Evolutionary conservation across 2,888 invertebrate genomes (phyloP).

Genomic region (Calameuta idolon): DNA sequence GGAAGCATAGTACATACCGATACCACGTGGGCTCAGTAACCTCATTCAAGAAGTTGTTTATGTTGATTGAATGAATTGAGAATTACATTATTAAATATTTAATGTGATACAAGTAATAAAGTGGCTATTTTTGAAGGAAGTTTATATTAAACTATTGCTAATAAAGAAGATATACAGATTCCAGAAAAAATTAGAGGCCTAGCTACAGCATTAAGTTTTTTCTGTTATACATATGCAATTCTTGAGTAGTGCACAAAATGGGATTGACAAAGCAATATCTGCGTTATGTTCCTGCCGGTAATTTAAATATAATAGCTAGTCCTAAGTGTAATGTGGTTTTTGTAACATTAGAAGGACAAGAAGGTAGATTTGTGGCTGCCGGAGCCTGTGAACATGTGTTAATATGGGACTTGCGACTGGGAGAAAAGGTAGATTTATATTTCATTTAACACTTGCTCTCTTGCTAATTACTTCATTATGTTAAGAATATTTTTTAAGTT

Average conservation of each 20-base stretch:
- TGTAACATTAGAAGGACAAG: constrained; percentile 80
- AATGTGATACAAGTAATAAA: background rate
- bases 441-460: constrained; percentile 12
- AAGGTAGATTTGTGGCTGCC: constrained; percentile 88
- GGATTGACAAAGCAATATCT: constrained; percentile 95
- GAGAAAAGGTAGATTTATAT: constrained; percentile 75
- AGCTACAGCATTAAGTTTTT: background rate
- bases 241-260: constrained; percentile 69
- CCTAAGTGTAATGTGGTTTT: constrained; percentile 83
- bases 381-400: constrained; percentile 94
- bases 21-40: background rate
- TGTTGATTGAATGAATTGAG: background rate
- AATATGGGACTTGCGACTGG: constrained; percentile 92
- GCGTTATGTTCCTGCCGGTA: constrained; percentile 84
- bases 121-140: background rate
- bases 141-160: background rate
- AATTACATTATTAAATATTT: background rate
- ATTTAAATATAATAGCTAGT: constrained; percentile 89
- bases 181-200: background rate
- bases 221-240: background rate
- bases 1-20: background rate
- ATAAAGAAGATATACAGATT: constrained; percentile 17
- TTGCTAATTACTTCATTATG: constrained; percentile 10
- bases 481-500: constrained; percentile 4
- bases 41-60: background rate